Percentiles rank a stretch among this genome's conserved stretches.
Conservation (phyloP, 2,113 vertebrate species). For the Bos indicus region DNA sequence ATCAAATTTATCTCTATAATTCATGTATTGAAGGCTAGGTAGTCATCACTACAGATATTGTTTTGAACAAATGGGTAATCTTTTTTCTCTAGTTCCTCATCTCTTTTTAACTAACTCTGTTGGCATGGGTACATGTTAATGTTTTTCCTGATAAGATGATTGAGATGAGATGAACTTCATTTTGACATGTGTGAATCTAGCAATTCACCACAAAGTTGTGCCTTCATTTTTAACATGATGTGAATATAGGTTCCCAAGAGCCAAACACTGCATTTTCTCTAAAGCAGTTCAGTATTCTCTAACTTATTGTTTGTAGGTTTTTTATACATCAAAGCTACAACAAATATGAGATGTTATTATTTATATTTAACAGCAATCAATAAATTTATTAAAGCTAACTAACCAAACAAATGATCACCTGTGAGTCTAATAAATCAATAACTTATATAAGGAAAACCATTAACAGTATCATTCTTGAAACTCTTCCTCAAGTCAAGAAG, state of each 20-base stretch:
- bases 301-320: no score
- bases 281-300: neutral
- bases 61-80: neutral
- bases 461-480: neutral
- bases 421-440: neutral
- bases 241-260: neutral
- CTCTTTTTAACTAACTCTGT: neutral
- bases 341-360: neutral
- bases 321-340: neutral
- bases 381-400: neutral
- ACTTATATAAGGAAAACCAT: neutral
- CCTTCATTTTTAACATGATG: neutral
- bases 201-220: neutral
- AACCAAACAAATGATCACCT: rapidly evolving
- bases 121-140: neutral
- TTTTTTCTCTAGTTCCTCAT: neutral
- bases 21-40: neutral
- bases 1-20: neutral
- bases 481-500: neutral
- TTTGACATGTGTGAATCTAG: neutral
- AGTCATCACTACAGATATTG: neutral
- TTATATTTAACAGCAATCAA: neutral
- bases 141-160: neutral
- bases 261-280: neutral
- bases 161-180: neutral